Percentiles rank a stretch among this genome's conserved stretches.
phyloP scores from a whole-genome alignment of 2,888 invertebrate genomes.

The Pogonocherus hispidulus region DNA sequence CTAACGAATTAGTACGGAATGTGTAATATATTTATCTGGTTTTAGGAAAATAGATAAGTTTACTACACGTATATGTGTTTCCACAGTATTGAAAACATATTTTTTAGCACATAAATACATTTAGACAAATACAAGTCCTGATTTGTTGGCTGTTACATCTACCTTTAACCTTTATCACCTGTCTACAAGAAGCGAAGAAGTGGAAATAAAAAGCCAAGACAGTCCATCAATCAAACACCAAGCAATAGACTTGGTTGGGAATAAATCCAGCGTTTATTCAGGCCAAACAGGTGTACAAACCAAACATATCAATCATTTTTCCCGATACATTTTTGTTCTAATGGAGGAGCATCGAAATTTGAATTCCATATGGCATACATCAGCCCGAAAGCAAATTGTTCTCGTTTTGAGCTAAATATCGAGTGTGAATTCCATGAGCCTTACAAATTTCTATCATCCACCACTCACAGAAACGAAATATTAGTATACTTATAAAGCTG shows the following conservation, averaged over 20 bases:
- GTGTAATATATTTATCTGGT: too few relatives aligned
- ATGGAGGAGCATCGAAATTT: not conserved
- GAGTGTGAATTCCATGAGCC: not conserved
- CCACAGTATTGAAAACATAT: too few relatives aligned
- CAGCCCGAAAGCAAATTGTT: not conserved
- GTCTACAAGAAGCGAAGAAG: too few relatives aligned
- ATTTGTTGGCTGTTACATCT: too few relatives aligned
- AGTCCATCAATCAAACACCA: not conserved
- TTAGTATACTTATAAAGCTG: too few relatives aligned
- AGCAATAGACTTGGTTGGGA: not conserved
- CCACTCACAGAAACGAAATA: not conserved
- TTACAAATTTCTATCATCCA: slow-evolving; percentile 1
- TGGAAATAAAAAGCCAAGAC: not conserved
- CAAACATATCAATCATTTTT: not conserved
- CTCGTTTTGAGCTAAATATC: not conserved
- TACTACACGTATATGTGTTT: too few relatives aligned
- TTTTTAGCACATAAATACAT: too few relatives aligned
- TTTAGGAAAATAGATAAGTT: too few relatives aligned
- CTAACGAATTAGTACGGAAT: too few relatives aligned
- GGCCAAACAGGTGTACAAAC: not conserved
- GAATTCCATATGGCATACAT: slow-evolving; percentile 8
- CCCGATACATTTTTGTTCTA: not conserved
- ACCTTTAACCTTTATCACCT: too few relatives aligned
- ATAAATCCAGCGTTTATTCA: not conserved
- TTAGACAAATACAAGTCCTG: too few relatives aligned